Evolutionary conservation across 2,888 invertebrate species (phyloP).

Genomic region (Incurvaria masculella): DNA sequence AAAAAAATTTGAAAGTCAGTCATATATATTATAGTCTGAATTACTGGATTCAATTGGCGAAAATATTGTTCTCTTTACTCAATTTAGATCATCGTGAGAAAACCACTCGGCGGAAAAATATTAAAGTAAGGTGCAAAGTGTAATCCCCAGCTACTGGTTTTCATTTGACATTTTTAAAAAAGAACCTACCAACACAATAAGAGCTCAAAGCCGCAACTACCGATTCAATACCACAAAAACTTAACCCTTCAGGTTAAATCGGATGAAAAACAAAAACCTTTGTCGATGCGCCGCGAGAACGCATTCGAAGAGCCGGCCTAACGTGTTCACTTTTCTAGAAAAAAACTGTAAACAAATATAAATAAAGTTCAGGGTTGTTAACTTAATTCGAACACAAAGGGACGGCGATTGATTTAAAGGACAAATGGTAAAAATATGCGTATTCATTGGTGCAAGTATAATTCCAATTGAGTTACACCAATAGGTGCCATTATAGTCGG

Average conservation of each 20-base stretch:
- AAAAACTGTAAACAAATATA: slow-evolving; percentile 34
- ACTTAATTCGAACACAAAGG: slow-evolving; percentile 6
- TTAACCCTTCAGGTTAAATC: slow-evolving; percentile 26
- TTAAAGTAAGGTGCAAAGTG: too few species aligned
- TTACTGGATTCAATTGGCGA: too few species aligned
- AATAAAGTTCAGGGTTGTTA: slow-evolving; percentile 26
- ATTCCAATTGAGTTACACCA: neutral
- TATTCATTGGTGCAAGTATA: neutral
- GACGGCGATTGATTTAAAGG: neutral
- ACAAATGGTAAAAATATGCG: neutral
- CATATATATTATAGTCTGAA: too few species aligned
- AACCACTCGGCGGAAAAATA: slow-evolving; percentile 10
- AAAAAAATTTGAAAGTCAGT: too few species aligned
- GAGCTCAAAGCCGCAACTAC: neutral
- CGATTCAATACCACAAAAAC: slow-evolving; percentile 12
- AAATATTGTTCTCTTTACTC: too few species aligned
- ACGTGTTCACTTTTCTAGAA: slow-evolving; percentile 27
- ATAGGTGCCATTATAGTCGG: too few species aligned
- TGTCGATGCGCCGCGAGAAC: neutral
- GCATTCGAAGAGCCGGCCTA: neutral
- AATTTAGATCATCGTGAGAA: too few species aligned
- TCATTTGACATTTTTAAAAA: slow-evolving; percentile 1
- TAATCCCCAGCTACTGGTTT: slow-evolving; percentile 18
- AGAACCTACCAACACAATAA: too few species aligned
- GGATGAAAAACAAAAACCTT: slow-evolving; percentile 21